Evolutionary conservation across 2,113 vertebrate species (phyloP).

Genomic region (Pionites leucogaster): DNA sequence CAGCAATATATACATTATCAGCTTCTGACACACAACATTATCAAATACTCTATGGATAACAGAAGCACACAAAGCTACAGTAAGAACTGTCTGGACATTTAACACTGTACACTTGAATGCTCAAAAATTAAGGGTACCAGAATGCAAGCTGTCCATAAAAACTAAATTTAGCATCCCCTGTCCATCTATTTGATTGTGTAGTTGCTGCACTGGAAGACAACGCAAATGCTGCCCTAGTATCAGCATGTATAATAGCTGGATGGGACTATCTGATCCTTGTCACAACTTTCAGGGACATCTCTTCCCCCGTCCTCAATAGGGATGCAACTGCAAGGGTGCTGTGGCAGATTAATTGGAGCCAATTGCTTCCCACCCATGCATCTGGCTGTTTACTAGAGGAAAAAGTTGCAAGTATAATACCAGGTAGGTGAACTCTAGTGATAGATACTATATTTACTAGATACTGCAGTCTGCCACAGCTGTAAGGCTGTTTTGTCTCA

Average conservation of each 20-base stretch:
- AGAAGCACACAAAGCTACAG: neutral
- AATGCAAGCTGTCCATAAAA: neutral
- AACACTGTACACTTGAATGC: neutral
- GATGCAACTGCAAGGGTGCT: neutral
- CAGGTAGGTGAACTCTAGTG: neutral
- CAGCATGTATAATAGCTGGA: neutral
- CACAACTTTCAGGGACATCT: neutral
- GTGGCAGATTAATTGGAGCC: neutral
- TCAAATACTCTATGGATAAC: neutral
- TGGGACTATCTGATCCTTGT: neutral
- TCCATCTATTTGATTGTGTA: neutral
- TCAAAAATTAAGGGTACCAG: neutral
- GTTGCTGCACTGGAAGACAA: neutral
- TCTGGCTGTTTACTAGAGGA: neutral
- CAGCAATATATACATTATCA: neutral
- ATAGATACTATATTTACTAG: too few species aligned
- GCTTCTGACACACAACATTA: neutral
- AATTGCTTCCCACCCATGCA: neutral
- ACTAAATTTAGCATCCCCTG: neutral
- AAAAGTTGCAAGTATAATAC: neutral
- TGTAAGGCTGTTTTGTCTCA: neutral
- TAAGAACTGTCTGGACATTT: neutral
- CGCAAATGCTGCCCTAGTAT: neutral
- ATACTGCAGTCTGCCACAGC: neutral
- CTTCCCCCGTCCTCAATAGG: neutral